Percentiles rank a stretch among this genome's conserved stretches.
Evolutionary conservation across 1,140 invertebrate species (phyloP).

Genomic region (Atta cephalotes): DNA sequence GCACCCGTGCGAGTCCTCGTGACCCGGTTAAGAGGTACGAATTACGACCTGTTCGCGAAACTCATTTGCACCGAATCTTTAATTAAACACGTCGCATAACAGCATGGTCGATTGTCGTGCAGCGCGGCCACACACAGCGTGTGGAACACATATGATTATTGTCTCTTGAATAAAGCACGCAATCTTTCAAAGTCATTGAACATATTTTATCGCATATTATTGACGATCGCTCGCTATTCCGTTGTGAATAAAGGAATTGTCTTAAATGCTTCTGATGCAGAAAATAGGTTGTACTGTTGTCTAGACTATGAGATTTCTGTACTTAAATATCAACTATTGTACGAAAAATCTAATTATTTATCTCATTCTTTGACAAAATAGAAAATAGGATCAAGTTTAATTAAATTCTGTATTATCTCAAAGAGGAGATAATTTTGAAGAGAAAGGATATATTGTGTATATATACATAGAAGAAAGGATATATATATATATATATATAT

Average conservation of each 20-base stretch:
- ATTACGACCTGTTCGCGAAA: slow-evolving; percentile 74
- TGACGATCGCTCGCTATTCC: background rate
- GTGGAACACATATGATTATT: slow-evolving; percentile 25
- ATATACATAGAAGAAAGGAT: background rate
- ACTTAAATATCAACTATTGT: background rate
- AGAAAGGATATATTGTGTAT: background rate
- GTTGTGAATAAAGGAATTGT: background rate
- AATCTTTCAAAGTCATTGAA: background rate
- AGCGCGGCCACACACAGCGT: background rate
- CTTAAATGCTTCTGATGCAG: slow-evolving; percentile 15
- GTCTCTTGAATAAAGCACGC: background rate
- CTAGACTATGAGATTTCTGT: background rate
- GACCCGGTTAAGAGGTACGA: slow-evolving; percentile 57
- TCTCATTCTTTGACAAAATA: background rate
- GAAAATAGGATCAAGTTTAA: background rate
- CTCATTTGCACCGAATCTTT: slow-evolving; percentile 76
- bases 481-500: too few species aligned
- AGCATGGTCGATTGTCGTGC: slow-evolving; percentile 56
- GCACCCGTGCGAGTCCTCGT: slow-evolving; percentile 51
- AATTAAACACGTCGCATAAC: slow-evolving; percentile 73
- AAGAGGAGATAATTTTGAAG: background rate
- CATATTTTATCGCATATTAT: background rate
- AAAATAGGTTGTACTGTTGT: background rate
- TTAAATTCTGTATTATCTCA: background rate
- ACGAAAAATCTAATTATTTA: background rate